A percentile compares a stretch with the other conserved stretches of the same genome.
Evolutionary conservation across 2,797 vertebrate genomes (phyloP).

Genomic region (Triplophysa yarkandensis): DNA sequence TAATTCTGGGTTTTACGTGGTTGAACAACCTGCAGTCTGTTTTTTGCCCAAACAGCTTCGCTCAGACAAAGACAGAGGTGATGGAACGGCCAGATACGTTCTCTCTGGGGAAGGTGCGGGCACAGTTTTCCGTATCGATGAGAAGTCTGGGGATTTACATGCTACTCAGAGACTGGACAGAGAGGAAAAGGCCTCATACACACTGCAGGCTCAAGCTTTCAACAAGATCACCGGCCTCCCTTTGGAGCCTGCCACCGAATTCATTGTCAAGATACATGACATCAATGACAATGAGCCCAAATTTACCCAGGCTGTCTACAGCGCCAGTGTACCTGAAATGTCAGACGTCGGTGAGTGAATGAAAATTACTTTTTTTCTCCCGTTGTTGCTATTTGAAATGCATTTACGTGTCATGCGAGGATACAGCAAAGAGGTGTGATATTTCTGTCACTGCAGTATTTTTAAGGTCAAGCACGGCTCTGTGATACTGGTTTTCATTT

Average conservation of each 20-base stretch:
- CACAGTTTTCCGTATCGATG: conserved; percentile 86
- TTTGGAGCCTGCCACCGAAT: conserved; percentile 85
- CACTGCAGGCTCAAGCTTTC: conserved; percentile 81
- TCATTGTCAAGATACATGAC: conserved; percentile 89
- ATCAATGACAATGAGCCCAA: conserved; percentile 88
- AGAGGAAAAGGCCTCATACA: conserved; percentile 86
- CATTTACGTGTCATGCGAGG: conserved; percentile 40
- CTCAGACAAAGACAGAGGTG: conserved; percentile 83
- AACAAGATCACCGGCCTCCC: conserved; percentile 80
- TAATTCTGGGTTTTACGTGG: neutral
- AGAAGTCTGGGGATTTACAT: conserved; percentile 85
- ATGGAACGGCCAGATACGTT: conserved; percentile 84
- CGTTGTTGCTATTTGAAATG: conserved; percentile 37
- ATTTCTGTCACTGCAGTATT: conserved; percentile 42
- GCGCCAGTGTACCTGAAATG: conserved; percentile 84
- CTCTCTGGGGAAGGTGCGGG: conserved; percentile 86
- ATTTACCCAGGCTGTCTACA: conserved; percentile 82
- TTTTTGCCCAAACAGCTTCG: conserved; percentile 77
- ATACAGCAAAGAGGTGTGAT: conserved; percentile 34
- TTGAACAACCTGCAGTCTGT: neutral
- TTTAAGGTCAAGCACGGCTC: conserved; percentile 52
- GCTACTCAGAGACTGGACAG: conserved; percentile 85
- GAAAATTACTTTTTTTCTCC: conserved; percentile 37
- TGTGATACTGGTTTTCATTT: conserved; percentile 37
- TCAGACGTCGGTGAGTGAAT: conserved; percentile 80